Percentiles rank a stretch among this genome's conserved stretches.
Evolutionary conservation across 1,140 invertebrate genomes (phyloP).

Genomic region (Pogonus chalceus): DNA sequence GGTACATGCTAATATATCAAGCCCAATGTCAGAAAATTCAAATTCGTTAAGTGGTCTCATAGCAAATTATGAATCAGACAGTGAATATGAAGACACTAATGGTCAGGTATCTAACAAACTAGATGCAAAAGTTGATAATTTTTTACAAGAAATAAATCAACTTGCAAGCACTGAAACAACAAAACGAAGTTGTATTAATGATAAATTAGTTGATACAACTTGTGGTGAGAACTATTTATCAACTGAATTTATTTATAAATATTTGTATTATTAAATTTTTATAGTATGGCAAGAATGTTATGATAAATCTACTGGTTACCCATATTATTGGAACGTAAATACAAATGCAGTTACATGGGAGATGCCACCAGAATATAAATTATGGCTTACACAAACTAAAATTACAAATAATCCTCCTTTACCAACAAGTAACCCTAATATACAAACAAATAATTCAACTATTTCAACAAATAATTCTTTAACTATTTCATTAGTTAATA

Average conservation of each 20-base stretch:
- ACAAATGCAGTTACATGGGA: conserved; percentile 68
- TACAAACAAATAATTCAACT: conserved; percentile 14
- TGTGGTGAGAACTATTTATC: background rate
- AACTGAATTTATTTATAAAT: background rate
- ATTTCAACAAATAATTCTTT: conserved; percentile 16
- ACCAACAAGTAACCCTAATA: conserved; percentile 14
- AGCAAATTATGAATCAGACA: background rate
- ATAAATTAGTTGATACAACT: background rate
- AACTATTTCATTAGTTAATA: background rate
- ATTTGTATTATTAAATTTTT: conserved; percentile 10
- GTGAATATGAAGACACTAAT: background rate
- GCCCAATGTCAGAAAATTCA: too few species aligned
- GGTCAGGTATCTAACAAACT: conserved; percentile 15
- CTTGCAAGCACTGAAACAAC: conserved; percentile 23
- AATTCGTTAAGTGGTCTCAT: background rate
- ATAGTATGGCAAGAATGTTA: conserved; percentile 56
- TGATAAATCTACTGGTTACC: conserved; percentile 55
- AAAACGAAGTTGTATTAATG: conserved; percentile 3
- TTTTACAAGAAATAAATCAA: conserved; percentile 34
- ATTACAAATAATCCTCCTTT: too few species aligned
- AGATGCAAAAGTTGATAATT: conserved; percentile 30
- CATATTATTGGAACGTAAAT: conserved; percentile 63
- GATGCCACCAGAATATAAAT: conserved; percentile 44
- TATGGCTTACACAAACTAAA: conserved; percentile 10
- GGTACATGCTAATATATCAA: too few species aligned